Evolutionary conservation across 2,797 vertebrate species (phyloP).

Genomic region (Lagorchestes hirsutus): DNA sequence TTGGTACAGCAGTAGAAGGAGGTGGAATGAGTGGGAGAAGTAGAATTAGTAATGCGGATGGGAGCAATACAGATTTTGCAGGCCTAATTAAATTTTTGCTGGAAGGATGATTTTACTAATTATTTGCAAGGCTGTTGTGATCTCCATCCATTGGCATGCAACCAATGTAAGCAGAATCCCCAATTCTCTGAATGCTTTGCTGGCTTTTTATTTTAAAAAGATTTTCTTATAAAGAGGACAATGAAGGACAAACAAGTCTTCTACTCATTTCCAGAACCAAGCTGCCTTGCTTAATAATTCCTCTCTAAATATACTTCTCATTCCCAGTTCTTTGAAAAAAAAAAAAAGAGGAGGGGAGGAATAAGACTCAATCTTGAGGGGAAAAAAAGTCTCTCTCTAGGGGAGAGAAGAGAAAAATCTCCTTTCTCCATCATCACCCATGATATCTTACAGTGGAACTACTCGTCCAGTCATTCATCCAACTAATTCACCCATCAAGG

Average conservation of each 20-base stretch:
- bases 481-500: neutral
- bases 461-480: neutral
- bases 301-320: slow-evolving; percentile 41
- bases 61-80: neutral
- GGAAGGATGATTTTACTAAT: neutral
- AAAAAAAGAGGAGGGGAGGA: neutral
- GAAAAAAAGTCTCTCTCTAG: neutral
- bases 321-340: slow-evolving; percentile 13
- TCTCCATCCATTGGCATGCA: neutral
- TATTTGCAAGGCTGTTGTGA: neutral
- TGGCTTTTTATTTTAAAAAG: slow-evolving; percentile 31
- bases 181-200: slow-evolving; percentile 36
- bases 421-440: neutral
- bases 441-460: neutral
- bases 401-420: neutral
- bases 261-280: slow-evolving; percentile 28
- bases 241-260: slow-evolving; percentile 43
- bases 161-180: slow-evolving; percentile 4
- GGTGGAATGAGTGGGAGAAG: neutral
- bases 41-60: neutral
- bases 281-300: slow-evolving; percentile 28
- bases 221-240: slow-evolving; percentile 26
- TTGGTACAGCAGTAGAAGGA: neutral
- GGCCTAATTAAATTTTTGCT: neutral
- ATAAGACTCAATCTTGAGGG: neutral